Evolutionary conservation across 2,888 invertebrate species (phyloP).

Genomic region (Trilocha varians): DNA sequence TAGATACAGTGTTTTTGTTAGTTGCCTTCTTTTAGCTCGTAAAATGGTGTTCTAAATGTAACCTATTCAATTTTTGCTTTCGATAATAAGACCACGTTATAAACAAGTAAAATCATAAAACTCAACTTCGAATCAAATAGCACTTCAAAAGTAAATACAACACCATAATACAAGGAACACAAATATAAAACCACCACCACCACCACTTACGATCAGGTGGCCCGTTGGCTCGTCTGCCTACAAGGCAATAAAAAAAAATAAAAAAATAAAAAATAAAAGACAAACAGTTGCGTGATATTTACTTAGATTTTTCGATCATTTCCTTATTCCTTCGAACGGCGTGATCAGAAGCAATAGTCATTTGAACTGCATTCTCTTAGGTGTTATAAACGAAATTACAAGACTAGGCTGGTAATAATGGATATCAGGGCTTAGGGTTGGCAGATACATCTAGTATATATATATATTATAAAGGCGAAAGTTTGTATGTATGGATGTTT

Average conservation of each 20-base stretch:
- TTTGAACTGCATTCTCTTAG: conserved; percentile 26
- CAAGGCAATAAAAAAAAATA: no score
- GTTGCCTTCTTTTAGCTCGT: no score
- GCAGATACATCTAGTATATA: neutral
- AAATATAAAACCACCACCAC: conserved; percentile 1
- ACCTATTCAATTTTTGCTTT: no score
- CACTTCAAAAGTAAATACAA: no score
- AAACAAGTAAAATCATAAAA: neutral
- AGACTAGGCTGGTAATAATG: conserved; percentile 26
- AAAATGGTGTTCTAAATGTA: no score
- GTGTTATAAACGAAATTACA: conserved; percentile 37
- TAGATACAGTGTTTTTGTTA: no score
- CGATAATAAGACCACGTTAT: no score
- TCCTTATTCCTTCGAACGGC: conserved; percentile 1
- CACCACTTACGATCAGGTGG: no score
- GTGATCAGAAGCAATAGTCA: conserved; percentile 21
- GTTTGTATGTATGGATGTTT: no score
- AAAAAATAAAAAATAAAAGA: no score
- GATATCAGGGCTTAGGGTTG: conserved; percentile 10
- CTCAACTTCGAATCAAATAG: no score
- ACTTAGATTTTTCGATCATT: conserved; percentile 2
- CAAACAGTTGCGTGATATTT: neutral
- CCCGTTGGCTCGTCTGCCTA: no score
- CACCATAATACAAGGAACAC: neutral
- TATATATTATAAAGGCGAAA: neutral